Base-by-base conservation (phyloP, 2,113 vertebrate genomes). In the Pogona vitticeps region DNA sequence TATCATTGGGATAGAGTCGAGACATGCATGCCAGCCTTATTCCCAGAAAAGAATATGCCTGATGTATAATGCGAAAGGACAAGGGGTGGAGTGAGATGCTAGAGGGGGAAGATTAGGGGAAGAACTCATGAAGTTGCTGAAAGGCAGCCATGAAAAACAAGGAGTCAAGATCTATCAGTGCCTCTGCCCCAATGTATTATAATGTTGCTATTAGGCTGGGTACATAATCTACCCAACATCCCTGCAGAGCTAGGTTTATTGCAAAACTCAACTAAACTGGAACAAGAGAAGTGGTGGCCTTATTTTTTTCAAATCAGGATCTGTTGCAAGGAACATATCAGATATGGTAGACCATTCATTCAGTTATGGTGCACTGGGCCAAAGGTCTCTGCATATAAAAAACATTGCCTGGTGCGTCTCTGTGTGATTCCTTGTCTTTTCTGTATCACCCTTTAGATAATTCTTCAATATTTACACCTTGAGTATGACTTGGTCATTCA, bases 1-100 rank as follows among this genome's bases (percentile, higher is more conserved):
- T 70, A 71, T 86, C 77, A 21, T 70, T 80, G 33, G 65, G 84
- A 61, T 59, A 67, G 23, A 79, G 38, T 63, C 79, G 59, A 59
- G 58, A 79, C 70, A 71, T 58, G 65, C 52, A 86, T 14, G 42
- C 46, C 71, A 59, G 6, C 26, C 9, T 12, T 63, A 61, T 10
- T 79, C 46, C 65, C 76, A 80, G 52, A 67, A 59, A 86, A 72
- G 31, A 36, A 61, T 52, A 79, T 67, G 40, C 36, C 63, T 71
- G 31, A 42, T 33, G n/a, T 40, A 72, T 42, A 61, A 71, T 71
- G 26, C 46, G 46, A 79, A n/a, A n/a, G 31, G 46, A 36, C 5
- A 21, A 26, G 15, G 36, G 28, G 20, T 63, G 61, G 23, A 63
- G 61, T 18, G 20, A 20, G 61, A 21, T 63, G 23, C 61, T 63